Percentiles rank a stretch among this genome's conserved stretches.
These are phyloP conservation scores for Orchesellides sinensis DNA, from an alignment of 2,888 invertebrate genomes.

Conservation along the genomic window DNA sequence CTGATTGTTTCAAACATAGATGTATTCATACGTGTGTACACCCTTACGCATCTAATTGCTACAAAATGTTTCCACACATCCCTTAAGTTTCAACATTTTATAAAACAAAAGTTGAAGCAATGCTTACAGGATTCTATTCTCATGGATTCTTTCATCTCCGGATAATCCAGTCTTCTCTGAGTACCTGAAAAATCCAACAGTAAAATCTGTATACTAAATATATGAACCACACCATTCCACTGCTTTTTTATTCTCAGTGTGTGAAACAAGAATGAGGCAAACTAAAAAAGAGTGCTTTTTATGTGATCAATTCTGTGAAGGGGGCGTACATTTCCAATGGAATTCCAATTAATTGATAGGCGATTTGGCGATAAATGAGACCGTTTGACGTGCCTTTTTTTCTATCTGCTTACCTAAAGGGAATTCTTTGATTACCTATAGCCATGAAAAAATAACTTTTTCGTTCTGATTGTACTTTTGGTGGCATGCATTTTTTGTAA, in stretches of 20 bases:
- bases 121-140: too few relatives aligned
- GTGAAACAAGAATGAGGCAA: slow-evolving; percentile 12
- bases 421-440: slow-evolving; percentile 64
- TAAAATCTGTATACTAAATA: too few relatives aligned
- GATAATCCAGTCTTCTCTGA: too few relatives aligned
- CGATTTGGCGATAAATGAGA: slow-evolving; percentile 74
- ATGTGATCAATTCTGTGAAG: slow-evolving; percentile 67
- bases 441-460: too few relatives aligned
- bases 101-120: too few relatives aligned
- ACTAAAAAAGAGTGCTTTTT: slow-evolving; percentile 43
- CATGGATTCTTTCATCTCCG: too few relatives aligned
- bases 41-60: slow-evolving; percentile 44
- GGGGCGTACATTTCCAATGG: slow-evolving; percentile 72
- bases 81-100: too few relatives aligned
- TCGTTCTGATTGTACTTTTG: not conserved
- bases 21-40: slow-evolving; percentile 5
- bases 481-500: not conserved
- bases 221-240: too few relatives aligned
- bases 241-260: not conserved
- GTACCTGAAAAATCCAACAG: not conserved
- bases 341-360: slow-evolving; percentile 74
- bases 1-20: slow-evolving; percentile 47
- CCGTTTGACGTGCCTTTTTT: slow-evolving; percentile 68
- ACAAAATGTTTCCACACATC: slow-evolving; percentile 41
- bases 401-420: slow-evolving; percentile 39